Evolutionary conservation across 2,888 invertebrate genomes (phyloP).

Genomic region (Orgyia antiqua): DNA sequence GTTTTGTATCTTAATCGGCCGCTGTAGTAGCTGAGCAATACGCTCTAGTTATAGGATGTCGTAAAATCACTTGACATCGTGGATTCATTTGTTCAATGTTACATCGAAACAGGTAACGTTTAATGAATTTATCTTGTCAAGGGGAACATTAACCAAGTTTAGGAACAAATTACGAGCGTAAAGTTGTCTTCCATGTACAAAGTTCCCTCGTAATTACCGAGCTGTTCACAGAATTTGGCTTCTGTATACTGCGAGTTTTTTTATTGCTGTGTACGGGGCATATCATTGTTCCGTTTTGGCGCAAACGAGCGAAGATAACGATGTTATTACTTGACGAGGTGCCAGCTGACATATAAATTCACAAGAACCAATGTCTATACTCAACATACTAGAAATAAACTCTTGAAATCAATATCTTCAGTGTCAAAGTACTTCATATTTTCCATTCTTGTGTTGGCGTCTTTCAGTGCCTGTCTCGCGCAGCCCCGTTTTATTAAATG

Average conservation of each 20-base stretch:
- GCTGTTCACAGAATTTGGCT: constrained; percentile 47
- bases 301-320: constrained; percentile 65
- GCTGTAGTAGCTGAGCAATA: too few species aligned
- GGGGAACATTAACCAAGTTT: constrained; percentile 68
- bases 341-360: constrained; percentile 41
- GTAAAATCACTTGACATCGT: constrained; percentile 33
- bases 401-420: constrained; percentile 35
- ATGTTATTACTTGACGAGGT: constrained; percentile 64
- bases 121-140: constrained; percentile 75
- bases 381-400: constrained; percentile 35
- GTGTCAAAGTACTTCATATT: constrained; percentile 35
- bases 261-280: constrained; percentile 44
- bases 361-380: constrained; percentile 48
- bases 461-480: constrained; percentile 29
- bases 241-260: constrained; percentile 37
- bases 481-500: constrained; percentile 47
- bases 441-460: constrained; percentile 18
- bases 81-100: constrained; percentile 39
- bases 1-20: too few species aligned
- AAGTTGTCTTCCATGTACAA: constrained; percentile 62
- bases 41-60: constrained; percentile 40
- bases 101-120: constrained; percentile 50
- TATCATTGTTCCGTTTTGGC: constrained; percentile 56
- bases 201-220: constrained; percentile 58
- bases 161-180: constrained; percentile 68